Evolutionary conservation across 2,113 vertebrate species (phyloP), one percentile per base, ranked within the genome.

Genomic region (Pygoscelis antarcticus): DNA sequence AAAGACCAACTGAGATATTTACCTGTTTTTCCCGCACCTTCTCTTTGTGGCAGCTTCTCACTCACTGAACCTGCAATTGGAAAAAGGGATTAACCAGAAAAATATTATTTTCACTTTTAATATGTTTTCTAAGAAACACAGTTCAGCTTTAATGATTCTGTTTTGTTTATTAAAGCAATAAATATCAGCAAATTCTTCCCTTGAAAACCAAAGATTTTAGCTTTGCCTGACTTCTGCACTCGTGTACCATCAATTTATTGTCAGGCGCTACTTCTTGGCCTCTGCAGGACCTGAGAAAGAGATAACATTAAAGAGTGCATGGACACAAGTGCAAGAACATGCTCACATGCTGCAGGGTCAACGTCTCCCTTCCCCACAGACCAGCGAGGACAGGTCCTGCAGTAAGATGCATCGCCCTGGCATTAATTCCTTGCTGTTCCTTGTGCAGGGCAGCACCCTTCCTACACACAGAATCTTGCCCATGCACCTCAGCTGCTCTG

Each of bases 1-100:
- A 80, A 95, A 77, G 60, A 57, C 29, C 29, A 64, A 17, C 78
- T 78, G 90, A 96, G 95, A 97, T 95, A 98, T 98, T 99, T 99
- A 99, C 99, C 99, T 99, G 99, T 46, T 99, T 99, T 99, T 96
- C 99, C 99, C 29, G 99, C 46, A 55, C 98, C 99, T 98, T 99
- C 99, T 96, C 98, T 97, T 47, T 98, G 98, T 16, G 98, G 98
- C 3, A 98, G 61, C 90, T 98, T 99, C 75, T 99, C 99, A 76
- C 97, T 98, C 94, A 98, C 85, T 36, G 99, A 99, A 76, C 99
- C 99, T 99, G 61, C 22, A 96, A 65, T 61, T 69, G 42, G 27
- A 77, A 87, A 81, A 93, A 89, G 2, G 46, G 91, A 82, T 93
- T 77, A 95, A 75, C 12, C 21, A 86, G 11, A 58, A 36, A 23